Percentiles rank a stretch among this genome's conserved stretches.
Evolutionary conservation across 2,797 vertebrate species (phyloP).

Genomic region (Macropodus opercularis): DNA sequence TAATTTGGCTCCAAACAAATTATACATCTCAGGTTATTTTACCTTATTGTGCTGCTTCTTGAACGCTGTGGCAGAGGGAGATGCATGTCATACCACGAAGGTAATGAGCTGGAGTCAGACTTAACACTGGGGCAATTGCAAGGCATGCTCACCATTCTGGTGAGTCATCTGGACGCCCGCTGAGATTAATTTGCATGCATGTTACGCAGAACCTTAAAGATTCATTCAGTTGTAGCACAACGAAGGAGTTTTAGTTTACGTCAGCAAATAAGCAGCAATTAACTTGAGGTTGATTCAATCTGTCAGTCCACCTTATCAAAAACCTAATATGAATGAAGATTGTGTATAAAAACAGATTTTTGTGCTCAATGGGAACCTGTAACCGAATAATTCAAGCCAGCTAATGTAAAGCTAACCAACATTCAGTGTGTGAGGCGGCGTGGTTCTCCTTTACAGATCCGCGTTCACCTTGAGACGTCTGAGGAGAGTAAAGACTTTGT

Average conservation of each 20-base stretch:
- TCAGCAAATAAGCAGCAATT: slow-evolving; percentile 31
- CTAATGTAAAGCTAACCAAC: slow-evolving; percentile 20
- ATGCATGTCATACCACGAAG: slow-evolving; percentile 10
- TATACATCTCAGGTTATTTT: not conserved
- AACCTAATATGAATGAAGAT: not conserved
- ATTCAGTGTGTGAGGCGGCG: slow-evolving; percentile 11
- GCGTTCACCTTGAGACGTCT: slow-evolving; percentile 16
- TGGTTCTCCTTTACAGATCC: slow-evolving; percentile 1
- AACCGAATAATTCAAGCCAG: too few relatives aligned
- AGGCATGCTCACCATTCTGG: slow-evolving; percentile 17
- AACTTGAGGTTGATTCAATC: slow-evolving; percentile 5
- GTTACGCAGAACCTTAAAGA: slow-evolving; percentile 11
- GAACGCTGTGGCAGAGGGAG: not conserved
- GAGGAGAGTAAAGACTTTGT: slow-evolving; percentile 31
- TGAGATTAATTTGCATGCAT: slow-evolving; percentile 34
- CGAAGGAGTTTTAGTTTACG: slow-evolving; percentile 14
- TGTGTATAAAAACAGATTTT: not conserved
- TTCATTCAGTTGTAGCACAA: slow-evolving; percentile 24
- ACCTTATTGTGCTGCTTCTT: not conserved
- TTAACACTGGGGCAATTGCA: slow-evolving; percentile 4
- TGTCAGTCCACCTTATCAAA: slow-evolving; percentile 8
- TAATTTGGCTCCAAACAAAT: slow-evolving; percentile 9
- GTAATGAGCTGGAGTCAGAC: slow-evolving; percentile 33
- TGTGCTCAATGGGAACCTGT: not conserved
- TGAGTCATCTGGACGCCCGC: slow-evolving; percentile 44